Base-by-base conservation (phyloP, 2,797 vertebrate genomes). In the Danio albolineatus region DNA sequence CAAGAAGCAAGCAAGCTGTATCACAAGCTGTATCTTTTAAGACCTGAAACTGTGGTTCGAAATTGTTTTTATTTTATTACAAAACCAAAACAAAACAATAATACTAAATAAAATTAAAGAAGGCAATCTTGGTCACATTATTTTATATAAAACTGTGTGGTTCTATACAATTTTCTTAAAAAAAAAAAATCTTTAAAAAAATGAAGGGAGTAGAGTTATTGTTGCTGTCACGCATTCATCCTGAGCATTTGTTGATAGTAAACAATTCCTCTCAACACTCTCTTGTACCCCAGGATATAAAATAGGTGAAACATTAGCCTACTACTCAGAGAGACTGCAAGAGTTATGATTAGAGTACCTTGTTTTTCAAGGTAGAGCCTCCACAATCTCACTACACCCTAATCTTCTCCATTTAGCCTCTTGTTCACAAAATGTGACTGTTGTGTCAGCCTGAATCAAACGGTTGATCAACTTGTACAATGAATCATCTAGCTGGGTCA, bases 341-440 rank as follows among this genome's bases (percentile, higher is more conserved):
- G 17, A 13, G 28, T 76, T 16, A 53, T 36, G 71, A 78, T 59
- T 46, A 73, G 71, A 61, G 39, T 61, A 65, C 78, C 69, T 77
- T 54, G 56, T 71, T 56, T 69, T 66, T 74, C 2, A 46, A 60
- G 73, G 49, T 53, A 36, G 57, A 70, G 70, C 53, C 13, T 17
- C 28, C 28, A 28, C 53, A 81, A 79, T 79, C 44, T 39, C 21
- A 74, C 85, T 85, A 86, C 85, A 84, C 83, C 85, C 83, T 13
- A 69, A 76, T 82, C 78, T 38, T 76, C 76, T 10, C 10, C 48
- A 75, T 61, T 46, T 36, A 57, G 43, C 59, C 44, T 46, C 65
- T 66, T 83, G 71, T 69, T 53, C 53, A 62, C 21, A 9, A 41
- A 65, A 8, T 67, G 48, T 48, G 6, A 54, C 73, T 43, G 10